Evolutionary conservation across 2,888 invertebrate genomes (phyloP).

Genomic region (Eupithecia subfuscata): DNA sequence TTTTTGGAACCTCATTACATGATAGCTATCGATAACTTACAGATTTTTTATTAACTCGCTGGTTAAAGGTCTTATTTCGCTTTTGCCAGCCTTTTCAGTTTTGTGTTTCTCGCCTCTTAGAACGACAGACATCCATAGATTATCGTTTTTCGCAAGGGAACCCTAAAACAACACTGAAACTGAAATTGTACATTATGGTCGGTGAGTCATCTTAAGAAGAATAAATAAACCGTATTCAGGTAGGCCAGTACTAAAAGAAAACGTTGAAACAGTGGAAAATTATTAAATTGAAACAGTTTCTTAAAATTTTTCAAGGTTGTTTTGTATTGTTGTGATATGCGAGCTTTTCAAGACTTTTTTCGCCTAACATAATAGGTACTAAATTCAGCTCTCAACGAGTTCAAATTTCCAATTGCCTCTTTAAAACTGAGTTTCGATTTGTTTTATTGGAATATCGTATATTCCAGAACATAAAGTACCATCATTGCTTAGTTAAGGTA

Average conservation of each 20-base stretch:
- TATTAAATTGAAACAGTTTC: background rate
- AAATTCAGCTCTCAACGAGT: background rate
- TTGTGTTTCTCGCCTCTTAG: background rate
- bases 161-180: background rate
- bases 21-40: background rate
- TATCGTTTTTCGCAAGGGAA: background rate
- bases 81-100: background rate
- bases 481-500: background rate
- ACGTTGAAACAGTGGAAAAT: background rate
- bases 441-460: background rate
- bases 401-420: background rate
- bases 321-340: background rate
- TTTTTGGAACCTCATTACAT: background rate
- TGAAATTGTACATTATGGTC: slow-evolving; percentile 1
- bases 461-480: too few relatives aligned
- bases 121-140: background rate
- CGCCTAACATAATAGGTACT: background rate
- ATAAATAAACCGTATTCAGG: background rate
- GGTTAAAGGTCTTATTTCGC: background rate
- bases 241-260: background rate
- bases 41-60: background rate
- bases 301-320: background rate
- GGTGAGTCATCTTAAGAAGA: background rate
- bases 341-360: background rate
- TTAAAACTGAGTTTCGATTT: too few relatives aligned